Evolutionary conservation across 2,797 vertebrate species (phyloP), one percentile per base, ranked within the genome.

Genomic region (Harpagifer antarcticus): DNA sequence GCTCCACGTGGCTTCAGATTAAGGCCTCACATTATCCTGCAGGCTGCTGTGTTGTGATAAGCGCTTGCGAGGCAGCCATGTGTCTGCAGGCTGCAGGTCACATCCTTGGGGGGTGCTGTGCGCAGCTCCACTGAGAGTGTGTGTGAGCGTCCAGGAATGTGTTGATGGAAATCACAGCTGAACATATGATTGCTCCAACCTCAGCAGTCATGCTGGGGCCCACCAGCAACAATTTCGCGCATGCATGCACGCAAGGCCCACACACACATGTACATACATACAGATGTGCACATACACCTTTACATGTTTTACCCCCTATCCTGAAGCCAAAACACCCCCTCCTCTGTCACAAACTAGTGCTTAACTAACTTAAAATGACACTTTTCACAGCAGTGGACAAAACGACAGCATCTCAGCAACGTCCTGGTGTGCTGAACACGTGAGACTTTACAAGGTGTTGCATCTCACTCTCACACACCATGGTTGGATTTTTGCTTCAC

Each of bases 161-260:
- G 94, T 94, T 95, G 95, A 96, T 96, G 94, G 94, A 95, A 96
- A 94, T 94, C 91, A 92, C 94, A 95, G 95, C 95, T 95, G 95
- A 94, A 92, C 87, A 91, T 91, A 92, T 92, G 91, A 95, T 95
- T 95, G 93, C 94, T 95, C 92, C 93, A 94, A 92, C 90, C 89
- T 94, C 93, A 92, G 94, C 94, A 93, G 93, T 95, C 94, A 93
- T 92, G 91, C 92, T 94, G 94, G 92, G 94, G 94, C 93, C 94
- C 93, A 94, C 94, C 93, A 92, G 92, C 93, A 93, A 93, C 85
- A 88, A 86, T 91, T 90, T 86, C 0, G 73, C 48, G 53, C 87
- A 87, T 66, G 78, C 81, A 89, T 45, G 58, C 78, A 80, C 52
- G 19, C 62, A 77, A 49, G 43, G 68, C 56, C 61, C 68, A 53